Conservation (phyloP, 2,888 invertebrate genomes). For the Caenorhabditis sp. region DNA sequence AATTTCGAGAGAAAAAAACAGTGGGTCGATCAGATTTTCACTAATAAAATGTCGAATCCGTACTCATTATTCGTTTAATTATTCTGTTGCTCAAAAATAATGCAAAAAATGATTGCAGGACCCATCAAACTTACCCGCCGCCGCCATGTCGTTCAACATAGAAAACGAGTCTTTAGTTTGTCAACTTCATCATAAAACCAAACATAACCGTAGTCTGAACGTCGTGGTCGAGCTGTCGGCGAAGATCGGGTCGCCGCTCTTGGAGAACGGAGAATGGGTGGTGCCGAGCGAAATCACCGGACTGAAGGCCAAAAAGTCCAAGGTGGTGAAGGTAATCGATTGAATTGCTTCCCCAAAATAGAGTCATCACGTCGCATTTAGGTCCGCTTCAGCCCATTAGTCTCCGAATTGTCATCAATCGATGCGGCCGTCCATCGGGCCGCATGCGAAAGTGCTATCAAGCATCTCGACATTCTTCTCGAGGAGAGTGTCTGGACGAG, state of each 20-base stretch:
- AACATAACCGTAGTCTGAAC: slow-evolving; percentile 52
- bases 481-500: slow-evolving; percentile 53
- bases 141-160: slow-evolving; percentile 60
- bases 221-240: slow-evolving; percentile 55
- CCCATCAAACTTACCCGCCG: slow-evolving; percentile 51
- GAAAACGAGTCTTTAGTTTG: slow-evolving; percentile 50
- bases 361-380: background rate
- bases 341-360: background rate
- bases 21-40: too few species aligned
- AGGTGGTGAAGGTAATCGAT: slow-evolving; percentile 32
- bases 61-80: background rate
- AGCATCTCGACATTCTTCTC: slow-evolving; percentile 50
- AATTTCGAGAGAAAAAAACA: too few species aligned
- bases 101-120: slow-evolving; percentile 21
- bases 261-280: slow-evolving; percentile 49
- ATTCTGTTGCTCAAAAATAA: slow-evolving; percentile 9
- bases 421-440: slow-evolving; percentile 40
- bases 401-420: slow-evolving; percentile 38
- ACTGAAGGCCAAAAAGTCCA: slow-evolving; percentile 50
- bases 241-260: slow-evolving; percentile 47
- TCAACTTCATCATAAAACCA: slow-evolving; percentile 48
- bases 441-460: slow-evolving; percentile 49
- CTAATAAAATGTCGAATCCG: too few species aligned
- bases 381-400: slow-evolving; percentile 50
- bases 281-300: slow-evolving; percentile 52